Conservation (phyloP, 2,797 vertebrate genomes). For the Hydrocynus forskahlii region DNA sequence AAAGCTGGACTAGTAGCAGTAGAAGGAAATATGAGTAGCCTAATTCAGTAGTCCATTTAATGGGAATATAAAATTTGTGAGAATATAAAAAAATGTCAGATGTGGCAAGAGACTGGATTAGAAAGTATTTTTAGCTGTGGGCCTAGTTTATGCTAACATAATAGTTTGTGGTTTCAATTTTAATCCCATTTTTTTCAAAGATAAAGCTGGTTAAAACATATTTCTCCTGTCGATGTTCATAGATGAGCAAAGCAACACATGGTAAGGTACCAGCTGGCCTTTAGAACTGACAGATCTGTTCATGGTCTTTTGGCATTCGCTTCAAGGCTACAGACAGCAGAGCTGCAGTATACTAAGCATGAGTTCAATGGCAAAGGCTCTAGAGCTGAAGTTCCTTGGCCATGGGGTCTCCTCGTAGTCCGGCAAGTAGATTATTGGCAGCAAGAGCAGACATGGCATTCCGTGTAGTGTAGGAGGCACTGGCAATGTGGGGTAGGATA, state of each 20-base stretch:
- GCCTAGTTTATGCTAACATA: no score
- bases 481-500: conserved; percentile 86
- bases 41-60: no score
- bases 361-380: background rate
- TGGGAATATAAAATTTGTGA: no score
- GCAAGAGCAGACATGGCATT: conserved; percentile 84
- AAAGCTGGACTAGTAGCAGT: no score
- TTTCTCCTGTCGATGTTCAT: no score
- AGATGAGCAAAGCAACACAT: no score
- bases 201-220: no score
- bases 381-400: conserved; percentile 79
- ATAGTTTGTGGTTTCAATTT: no score
- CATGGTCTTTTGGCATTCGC: background rate
- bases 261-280: background rate
- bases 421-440: conserved; percentile 83
- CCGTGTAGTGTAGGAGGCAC: conserved; percentile 81
- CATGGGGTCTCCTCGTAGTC: conserved; percentile 79
- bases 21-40: no score
- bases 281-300: background rate
- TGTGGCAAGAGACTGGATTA: no score
- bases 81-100: no score
- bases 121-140: no score
- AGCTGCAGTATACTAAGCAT: background rate
- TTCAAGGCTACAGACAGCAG: background rate
- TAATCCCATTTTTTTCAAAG: background rate